Base-by-base conservation (phyloP, 2,113 vertebrate species). In the Polyodon spathula region DNA sequence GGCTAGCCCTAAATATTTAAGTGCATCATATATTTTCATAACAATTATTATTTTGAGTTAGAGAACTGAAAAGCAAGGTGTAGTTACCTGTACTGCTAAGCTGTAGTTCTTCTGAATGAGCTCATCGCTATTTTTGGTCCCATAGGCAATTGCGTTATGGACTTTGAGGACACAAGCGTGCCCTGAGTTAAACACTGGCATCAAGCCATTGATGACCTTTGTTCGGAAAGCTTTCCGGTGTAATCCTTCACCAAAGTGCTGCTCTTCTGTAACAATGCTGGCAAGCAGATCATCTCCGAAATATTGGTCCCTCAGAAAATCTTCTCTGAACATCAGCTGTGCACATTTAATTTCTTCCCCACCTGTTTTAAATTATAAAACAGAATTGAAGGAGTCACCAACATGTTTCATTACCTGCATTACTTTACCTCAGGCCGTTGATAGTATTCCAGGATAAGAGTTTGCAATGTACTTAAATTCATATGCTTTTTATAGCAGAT, bases 81-180 rank as follows among this genome's bases (percentile, higher is more conserved):
- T 15, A 63, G 70, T 75, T 64, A 97, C 96, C 93, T 97, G 93
- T 58, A 92, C 78, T 0, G 96, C 93, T 10, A 99, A 79, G 4
- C 64, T 85, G 60, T 96, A 98, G 82, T 97, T 99, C 76, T 70
- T 94, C 51, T 88, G 81, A 27, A 95, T 12, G 0, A 97, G 85
- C 39, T 97, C 93, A 0, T 92, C 86, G 0, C 83, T 84, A 66
- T 79, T 89, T 40, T 82, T 88, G 76, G 91, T 84, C 75, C 93
- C 91, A 0, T 90, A 83, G 12, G 75, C 85, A 58, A 99, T 78
- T 3, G 90, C 63, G 0, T 71, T 98, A 84, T 98, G 96, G 54
- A 99, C 94, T 76, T 99, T 99, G 37, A 99, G 92, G 38, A 99
- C 95, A 1, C 96, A 96, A 60, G 85, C 40, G 39, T 90, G 86